phyloP scores from a whole-genome alignment of 2,797 vertebrate genomes.

The Rhyacichthys aspro region DNA sequence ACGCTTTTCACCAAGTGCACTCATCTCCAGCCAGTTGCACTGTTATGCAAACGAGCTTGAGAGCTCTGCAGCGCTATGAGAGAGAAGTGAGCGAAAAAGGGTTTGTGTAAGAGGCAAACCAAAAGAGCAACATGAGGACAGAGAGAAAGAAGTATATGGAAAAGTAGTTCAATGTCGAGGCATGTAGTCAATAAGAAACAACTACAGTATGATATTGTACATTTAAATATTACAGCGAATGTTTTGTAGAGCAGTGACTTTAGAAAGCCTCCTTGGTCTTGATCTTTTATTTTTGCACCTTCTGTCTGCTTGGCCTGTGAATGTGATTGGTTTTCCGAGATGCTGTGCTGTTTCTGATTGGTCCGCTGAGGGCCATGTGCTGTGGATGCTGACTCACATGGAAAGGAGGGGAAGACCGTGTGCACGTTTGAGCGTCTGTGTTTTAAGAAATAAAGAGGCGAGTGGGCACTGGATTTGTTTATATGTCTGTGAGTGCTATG shows the following conservation, averaged over 20 bases:
- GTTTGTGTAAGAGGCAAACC: conserved; percentile 31
- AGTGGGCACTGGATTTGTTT: conserved; percentile 60
- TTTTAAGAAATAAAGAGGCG: conserved; percentile 55
- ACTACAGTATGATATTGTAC: no score
- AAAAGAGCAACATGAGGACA: conserved; percentile 38
- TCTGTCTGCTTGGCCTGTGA: conserved; percentile 35
- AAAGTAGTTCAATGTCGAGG: conserved; percentile 30
- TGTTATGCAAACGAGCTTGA: conserved; percentile 69
- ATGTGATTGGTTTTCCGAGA: conserved; percentile 47
- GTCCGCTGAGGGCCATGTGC: conserved; percentile 51
- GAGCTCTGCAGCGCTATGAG: conserved; percentile 50
- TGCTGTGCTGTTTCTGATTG: conserved; percentile 52
- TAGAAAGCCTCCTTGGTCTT: background rate
- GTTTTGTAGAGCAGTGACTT: background rate
- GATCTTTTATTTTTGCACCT: conserved; percentile 19
- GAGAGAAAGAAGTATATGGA: conserved; percentile 19
- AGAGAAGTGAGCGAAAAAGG: conserved; percentile 41
- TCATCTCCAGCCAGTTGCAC: conserved; percentile 59
- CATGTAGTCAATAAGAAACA: conserved; percentile 21
- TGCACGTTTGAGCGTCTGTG: conserved; percentile 46
- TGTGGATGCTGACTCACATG: conserved; percentile 62
- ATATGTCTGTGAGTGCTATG: conserved; percentile 50
- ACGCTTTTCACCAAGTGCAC: conserved; percentile 59
- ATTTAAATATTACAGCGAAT: background rate
- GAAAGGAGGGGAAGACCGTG: conserved; percentile 35